A percentile compares a stretch with the other conserved stretches of the same genome.
Evolutionary conservation across 2,113 vertebrate species (phyloP).

Genomic region (Machaerirhynchus nigripectus): DNA sequence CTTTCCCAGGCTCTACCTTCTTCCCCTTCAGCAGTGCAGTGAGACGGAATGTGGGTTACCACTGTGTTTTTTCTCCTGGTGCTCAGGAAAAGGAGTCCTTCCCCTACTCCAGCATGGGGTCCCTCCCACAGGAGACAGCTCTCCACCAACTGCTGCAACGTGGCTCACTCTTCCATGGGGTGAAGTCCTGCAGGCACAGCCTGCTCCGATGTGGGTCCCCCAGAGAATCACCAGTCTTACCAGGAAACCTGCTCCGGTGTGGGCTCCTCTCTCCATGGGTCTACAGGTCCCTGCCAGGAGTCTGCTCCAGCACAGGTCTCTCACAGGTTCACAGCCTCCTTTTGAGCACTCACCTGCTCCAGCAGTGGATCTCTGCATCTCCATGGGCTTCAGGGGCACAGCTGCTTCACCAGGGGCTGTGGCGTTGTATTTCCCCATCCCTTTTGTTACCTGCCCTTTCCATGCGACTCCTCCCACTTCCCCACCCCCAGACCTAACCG

Average conservation of each 20-base stretch:
- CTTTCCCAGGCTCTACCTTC: neutral
- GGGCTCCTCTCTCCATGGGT: neutral
- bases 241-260: neutral
- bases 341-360: neutral
- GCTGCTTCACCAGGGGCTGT: neutral
- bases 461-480: no score
- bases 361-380: neutral
- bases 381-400: neutral
- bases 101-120: neutral
- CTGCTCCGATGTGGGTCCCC: neutral
- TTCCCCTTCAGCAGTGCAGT: neutral
- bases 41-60: neutral
- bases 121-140: neutral
- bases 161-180: neutral
- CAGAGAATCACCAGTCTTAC: neutral
- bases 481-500: no score
- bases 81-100: neutral
- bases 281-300: fast-evolving
- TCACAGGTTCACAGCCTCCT: neutral
- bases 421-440: no score
- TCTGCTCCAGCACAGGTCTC: neutral
- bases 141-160: neutral
- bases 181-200: neutral
- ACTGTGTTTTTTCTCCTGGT: neutral
- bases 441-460: no score